These are phyloP conservation scores for Axis porcinus DNA, from an alignment of 2,113 vertebrate genomes.

Conservation along the genomic window DNA sequence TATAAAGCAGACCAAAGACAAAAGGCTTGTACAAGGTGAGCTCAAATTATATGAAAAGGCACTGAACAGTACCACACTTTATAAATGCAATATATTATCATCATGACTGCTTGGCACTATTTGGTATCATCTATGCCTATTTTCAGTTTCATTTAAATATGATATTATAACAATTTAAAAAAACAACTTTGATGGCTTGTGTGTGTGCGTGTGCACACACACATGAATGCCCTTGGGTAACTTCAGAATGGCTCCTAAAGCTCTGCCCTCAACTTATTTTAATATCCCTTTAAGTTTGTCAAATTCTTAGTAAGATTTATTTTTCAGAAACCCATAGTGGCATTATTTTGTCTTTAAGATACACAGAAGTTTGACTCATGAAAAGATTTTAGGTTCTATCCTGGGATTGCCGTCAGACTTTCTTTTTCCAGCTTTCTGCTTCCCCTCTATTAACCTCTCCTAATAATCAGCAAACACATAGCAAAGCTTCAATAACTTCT, in stretches of 20 bases:
- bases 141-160: not conserved
- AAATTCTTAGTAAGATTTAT: not conserved
- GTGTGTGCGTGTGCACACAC: too few species aligned
- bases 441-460: constrained; percentile 43
- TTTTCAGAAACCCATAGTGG: not conserved
- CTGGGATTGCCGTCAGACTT: not conserved
- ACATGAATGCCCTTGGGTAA: not conserved
- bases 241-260: not conserved
- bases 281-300: not conserved
- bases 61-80: not conserved
- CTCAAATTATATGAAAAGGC: not conserved
- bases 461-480: not conserved
- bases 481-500: constrained; percentile 8
- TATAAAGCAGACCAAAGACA: not conserved
- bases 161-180: not conserved
- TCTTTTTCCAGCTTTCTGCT: not conserved
- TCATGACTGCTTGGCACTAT: not conserved
- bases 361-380: not conserved
- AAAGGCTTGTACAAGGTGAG: not conserved
- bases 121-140: not conserved
- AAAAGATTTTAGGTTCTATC: not conserved
- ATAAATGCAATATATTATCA: not conserved
- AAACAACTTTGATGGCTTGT: not conserved
- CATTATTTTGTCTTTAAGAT: constrained; percentile 19
- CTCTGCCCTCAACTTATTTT: not conserved